Evolutionary conservation across 2,113 vertebrate genomes (phyloP), one percentile per base, ranked within the genome.

Genomic region (Paraplagusia blochii): DNA sequence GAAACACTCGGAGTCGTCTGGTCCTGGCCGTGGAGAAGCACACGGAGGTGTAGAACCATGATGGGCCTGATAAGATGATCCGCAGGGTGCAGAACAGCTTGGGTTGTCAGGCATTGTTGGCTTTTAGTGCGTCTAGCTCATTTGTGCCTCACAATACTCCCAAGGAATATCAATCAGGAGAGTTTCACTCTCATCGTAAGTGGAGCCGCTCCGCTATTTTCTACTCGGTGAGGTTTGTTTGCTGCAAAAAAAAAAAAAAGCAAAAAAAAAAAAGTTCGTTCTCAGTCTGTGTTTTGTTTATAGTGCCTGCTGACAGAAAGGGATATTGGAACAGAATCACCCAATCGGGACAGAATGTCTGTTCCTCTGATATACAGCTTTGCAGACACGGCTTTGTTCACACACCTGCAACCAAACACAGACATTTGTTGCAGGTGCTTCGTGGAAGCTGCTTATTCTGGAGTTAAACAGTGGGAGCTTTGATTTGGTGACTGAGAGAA

Each of bases 21-120:
- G 70, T 81, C 83, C 55, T 51, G 63, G 73, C 63, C 66, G 74
- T 52, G 63, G 54, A 66, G 66, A 76, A 77, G 60, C 75, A 70
- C 71, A 69, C 63, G 58, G 78, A 77, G 75, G 74, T 63, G 58
- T 70, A 72, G 74, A 66, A 55, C 72, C 58, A 59, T 68, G 87
- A 86, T 85, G 71, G 82, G 79, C 68, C 72, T 81, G 85, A 87
- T 86, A 79, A 82, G 74, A 80, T 72, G 78, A 87, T 86, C 78
- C 76, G 63, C 54, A 12, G 63, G 58, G 74, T 72, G 65, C 74
- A 50, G 79, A 84, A 81, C 85, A 88, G 87, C 84, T 83, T 81
- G 84, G 72, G 44, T 83, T 85, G 81, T 86, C 84, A 85, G 82
- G 87, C 84, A 70, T 81, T 85, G 87, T 80, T 87, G 85, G 63